phyloP scores from a whole-genome alignment of 1,140 invertebrate species.

The Choristoneura fumiferana region DNA sequence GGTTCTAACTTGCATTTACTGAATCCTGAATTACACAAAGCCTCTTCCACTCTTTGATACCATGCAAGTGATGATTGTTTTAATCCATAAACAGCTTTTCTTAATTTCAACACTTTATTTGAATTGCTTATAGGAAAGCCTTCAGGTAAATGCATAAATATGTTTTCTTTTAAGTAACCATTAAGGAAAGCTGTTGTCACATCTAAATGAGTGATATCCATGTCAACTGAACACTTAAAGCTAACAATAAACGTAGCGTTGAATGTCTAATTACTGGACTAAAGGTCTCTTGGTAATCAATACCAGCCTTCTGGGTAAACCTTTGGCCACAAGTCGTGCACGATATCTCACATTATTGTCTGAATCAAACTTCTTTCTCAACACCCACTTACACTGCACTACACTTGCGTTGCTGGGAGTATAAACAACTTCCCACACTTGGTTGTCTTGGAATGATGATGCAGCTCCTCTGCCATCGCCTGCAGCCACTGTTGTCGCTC shows the following conservation, averaged over 20 bases:
- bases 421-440: constrained; percentile 52
- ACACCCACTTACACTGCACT: constrained; percentile 59
- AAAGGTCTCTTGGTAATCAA: constrained; percentile 61
- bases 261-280: constrained; percentile 49
- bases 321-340: constrained; percentile 54
- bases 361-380: constrained; percentile 27
- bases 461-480: constrained; percentile 43
- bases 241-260: constrained; percentile 40
- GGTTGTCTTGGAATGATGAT: constrained; percentile 43
- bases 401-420: constrained; percentile 41
- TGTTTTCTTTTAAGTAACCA: constrained; percentile 46
- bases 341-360: constrained; percentile 40
- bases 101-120: constrained; percentile 26
- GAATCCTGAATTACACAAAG: constrained; percentile 27
- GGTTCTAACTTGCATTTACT: constrained; percentile 30
- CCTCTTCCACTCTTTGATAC: constrained; percentile 28
- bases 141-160: constrained; percentile 59
- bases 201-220: constrained; percentile 53
- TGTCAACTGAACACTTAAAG: no score
- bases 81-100: constrained; percentile 24
- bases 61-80: constrained; percentile 31
- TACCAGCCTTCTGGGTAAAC: constrained; percentile 50
- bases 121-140: constrained; percentile 38
- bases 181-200: constrained; percentile 62
- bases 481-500: constrained; percentile 40